phyloP scores from a whole-genome alignment of 2,797 vertebrate genomes.

The Gephyroberyx darwinii region DNA sequence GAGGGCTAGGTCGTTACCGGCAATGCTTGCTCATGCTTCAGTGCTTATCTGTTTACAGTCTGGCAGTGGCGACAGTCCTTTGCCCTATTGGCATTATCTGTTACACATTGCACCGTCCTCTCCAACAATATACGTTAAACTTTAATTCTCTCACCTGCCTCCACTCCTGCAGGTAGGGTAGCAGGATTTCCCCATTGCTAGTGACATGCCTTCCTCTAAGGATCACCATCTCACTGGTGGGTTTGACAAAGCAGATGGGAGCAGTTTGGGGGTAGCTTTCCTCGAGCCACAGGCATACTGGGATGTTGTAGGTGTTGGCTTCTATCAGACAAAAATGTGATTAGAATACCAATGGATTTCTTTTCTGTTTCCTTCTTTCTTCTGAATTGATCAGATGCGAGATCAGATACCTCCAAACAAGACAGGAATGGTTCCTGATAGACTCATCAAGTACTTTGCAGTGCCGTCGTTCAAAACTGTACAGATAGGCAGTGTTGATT shows the following conservation, averaged over 20 bases:
- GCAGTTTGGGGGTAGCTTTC: slow-evolving; percentile 89
- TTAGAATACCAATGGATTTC: neutral
- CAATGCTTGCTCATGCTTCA: no score
- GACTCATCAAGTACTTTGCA: slow-evolving; percentile 85
- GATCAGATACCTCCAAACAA: slow-evolving; percentile 78
- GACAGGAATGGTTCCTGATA: slow-evolving; percentile 89
- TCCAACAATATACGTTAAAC: neutral
- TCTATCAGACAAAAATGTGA: slow-evolving; percentile 2
- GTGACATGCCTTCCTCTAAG: slow-evolving; percentile 85
- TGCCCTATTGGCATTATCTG: neutral
- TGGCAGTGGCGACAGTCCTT: neutral
- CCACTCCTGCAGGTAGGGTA: slow-evolving; percentile 80
- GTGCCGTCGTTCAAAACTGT: slow-evolving; percentile 93
- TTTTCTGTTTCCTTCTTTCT: neutral
- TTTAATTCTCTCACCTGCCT: slow-evolving; percentile 58
- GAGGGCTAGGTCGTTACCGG: no score
- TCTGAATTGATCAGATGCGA: slow-evolving; percentile 9
- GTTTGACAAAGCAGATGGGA: slow-evolving; percentile 92
- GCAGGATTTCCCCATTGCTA: slow-evolving; percentile 69
- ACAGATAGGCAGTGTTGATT: slow-evolving; percentile 35
- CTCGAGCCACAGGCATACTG: slow-evolving; percentile 90
- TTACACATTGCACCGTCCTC: neutral
- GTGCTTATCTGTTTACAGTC: neutral
- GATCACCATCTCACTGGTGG: slow-evolving; percentile 89
- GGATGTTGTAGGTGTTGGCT: slow-evolving; percentile 90